Evolutionary conservation across 2,797 vertebrate species (phyloP), one percentile per base, ranked within the genome.

Genomic region (Phoeniculus purpureus): DNA sequence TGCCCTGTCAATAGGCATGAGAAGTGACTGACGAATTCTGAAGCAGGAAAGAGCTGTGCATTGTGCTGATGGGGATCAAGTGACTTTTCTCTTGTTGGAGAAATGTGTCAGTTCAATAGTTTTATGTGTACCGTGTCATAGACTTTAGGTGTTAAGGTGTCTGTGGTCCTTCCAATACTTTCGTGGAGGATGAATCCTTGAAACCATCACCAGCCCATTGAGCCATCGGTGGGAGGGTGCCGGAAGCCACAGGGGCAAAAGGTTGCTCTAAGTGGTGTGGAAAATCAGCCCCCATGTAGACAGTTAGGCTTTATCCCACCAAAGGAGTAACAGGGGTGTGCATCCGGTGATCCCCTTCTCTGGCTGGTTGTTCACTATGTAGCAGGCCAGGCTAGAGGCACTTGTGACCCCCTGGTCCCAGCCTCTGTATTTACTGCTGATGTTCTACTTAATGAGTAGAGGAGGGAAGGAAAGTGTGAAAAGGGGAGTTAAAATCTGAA

Each of bases 11-110:
- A 92, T 88, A 47, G 62, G 20, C 56, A 54, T 12, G 51, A 66
- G n/a, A 64, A 40, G 71, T 65, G 81, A 37, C 48, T 94, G 93
- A 68, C 72, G 40, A 86, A 92, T 66, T 85, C 37, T 0, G 2
- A 78, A 89, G 65, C 21, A 74, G 58, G 81, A 88, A 81, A 94
- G 40, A 48, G 22, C 14, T 81, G 54, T 96, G 82, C 43, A 18
- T 64, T 66, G 37, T 77, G 27, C 47, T 40, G 18, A 15, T 31
- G 21, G 67, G 37, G 34, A n/a, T 55, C 51, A 71, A 56, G 37
- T 76, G 31, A 43, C 29, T 73, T 83, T 66, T 43, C 56, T 21
- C 25, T 62, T 79, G 23, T 18, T 67, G 32, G 17, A 60, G 84
- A 92, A 92, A 61, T 21, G 1, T 67, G 58, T n/a, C 59, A 11